Conservation (phyloP, 1,140 invertebrate species). For the Lordiphosa mommai region DNA sequence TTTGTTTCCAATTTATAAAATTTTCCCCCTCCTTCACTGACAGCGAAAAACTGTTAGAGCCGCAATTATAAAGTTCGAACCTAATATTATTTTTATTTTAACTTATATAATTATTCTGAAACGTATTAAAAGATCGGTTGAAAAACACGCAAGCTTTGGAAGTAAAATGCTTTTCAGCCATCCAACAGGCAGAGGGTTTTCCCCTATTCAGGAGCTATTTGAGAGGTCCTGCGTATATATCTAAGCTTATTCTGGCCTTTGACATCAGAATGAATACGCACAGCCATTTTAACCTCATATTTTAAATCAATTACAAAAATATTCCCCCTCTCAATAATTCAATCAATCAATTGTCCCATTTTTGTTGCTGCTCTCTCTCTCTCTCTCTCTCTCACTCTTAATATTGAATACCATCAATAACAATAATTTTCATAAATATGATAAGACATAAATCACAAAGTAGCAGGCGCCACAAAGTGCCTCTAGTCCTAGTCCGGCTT, state of each 20-base stretch:
- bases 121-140: no score
- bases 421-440: slow-evolving; percentile 77
- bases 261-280: neutral
- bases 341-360: slow-evolving; percentile 53
- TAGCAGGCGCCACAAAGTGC: slow-evolving; percentile 67
- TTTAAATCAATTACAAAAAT: slow-evolving; percentile 68
- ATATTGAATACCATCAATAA: slow-evolving; percentile 77
- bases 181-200: no score
- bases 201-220: no score
- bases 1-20: no score
- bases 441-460: slow-evolving; percentile 76
- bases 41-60: no score
- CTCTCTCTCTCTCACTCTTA: slow-evolving; percentile 17
- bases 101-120: no score
- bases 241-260: neutral
- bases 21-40: no score
- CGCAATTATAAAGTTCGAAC: no score
- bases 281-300: slow-evolving; percentile 20
- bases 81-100: no score
- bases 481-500: slow-evolving; percentile 14
- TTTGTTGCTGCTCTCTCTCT: slow-evolving; percentile 15
- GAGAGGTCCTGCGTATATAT: no score
- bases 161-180: no score
- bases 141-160: no score
- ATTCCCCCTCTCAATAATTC: slow-evolving; percentile 45